phyloP scores from a whole-genome alignment of 2,113 vertebrate genomes.

The Hypomesus transpacificus region DNA sequence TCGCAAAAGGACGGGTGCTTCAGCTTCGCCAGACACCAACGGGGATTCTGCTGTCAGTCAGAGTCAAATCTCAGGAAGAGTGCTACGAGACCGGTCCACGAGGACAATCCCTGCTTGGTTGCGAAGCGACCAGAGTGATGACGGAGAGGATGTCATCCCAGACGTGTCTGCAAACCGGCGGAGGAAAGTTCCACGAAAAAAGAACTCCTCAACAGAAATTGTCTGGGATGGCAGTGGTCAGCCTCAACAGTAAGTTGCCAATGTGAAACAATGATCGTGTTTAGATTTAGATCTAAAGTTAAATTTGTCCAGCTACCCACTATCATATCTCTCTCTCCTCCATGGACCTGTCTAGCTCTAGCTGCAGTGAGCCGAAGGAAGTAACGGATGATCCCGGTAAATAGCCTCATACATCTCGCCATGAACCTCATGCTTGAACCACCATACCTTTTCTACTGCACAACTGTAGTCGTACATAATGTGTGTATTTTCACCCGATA shows the following conservation, averaged over 20 bases:
- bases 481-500: no score
- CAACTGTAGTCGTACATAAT: no score
- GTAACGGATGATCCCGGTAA: no score
- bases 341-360: no score
- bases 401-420: no score
- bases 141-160: constrained; percentile 51
- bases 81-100: constrained; percentile 71
- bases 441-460: no score
- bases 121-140: constrained; percentile 62
- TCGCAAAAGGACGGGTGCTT: constrained; percentile 59
- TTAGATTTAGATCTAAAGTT: neutral
- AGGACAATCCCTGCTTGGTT: constrained; percentile 70
- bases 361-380: no score
- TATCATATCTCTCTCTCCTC: no score
- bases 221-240: constrained; percentile 50
- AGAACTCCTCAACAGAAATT: constrained; percentile 33
- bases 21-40: constrained; percentile 51
- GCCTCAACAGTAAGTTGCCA: constrained; percentile 55
- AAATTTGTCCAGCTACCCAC: no score
- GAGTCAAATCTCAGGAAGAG: constrained; percentile 59
- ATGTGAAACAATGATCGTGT: neutral
- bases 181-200: constrained; percentile 71
- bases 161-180: constrained; percentile 55
- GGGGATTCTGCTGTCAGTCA: constrained; percentile 50
- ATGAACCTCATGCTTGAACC: no score